These are phyloP conservation scores for Oscheius myriophilus DNA, from an alignment of 2,888 invertebrate genomes.

Conservation along the genomic window DNA sequence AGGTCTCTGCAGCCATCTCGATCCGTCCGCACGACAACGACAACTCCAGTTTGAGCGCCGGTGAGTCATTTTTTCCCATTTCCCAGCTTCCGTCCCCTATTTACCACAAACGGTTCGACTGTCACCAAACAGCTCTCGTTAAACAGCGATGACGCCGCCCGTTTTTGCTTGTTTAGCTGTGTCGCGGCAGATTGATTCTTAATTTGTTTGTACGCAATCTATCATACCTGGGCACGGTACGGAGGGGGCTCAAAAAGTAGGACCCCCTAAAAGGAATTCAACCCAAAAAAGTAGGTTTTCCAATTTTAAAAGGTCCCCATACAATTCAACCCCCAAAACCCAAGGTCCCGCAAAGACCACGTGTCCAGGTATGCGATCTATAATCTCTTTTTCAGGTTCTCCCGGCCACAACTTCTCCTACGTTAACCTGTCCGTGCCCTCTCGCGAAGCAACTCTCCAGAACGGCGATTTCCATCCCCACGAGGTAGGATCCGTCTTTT, in stretches of 20 bases:
- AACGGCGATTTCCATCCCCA: background rate
- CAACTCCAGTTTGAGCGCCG: no score
- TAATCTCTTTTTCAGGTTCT: constrained; percentile 16
- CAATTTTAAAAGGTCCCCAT: no score
- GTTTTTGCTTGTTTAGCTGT: constrained; percentile 19
- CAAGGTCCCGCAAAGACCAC: no score
- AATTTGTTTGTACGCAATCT: no score
- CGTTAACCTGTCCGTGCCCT: constrained; percentile 1
- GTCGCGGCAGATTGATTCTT: background rate
- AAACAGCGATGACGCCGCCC: background rate
- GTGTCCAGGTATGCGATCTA: no score
- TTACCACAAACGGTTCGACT: constrained; percentile 15
- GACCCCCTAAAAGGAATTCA: no score
- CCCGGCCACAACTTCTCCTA: constrained; percentile 13
- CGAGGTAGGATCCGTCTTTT: constrained; percentile 9
- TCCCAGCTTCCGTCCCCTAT: background rate
- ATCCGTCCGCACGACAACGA: background rate
- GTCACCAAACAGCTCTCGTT: constrained; percentile 8
- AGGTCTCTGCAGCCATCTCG: constrained; percentile 9
- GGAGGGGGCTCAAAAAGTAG: no score
- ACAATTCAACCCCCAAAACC: no score
- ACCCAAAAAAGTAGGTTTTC: no score
- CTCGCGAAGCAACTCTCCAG: background rate
- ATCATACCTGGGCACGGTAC: no score
- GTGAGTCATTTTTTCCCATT: no score